Evolutionary conservation across 2,113 vertebrate species (phyloP), one percentile per base, ranked within the genome.

Genomic region (Spermophilus dauricus): DNA sequence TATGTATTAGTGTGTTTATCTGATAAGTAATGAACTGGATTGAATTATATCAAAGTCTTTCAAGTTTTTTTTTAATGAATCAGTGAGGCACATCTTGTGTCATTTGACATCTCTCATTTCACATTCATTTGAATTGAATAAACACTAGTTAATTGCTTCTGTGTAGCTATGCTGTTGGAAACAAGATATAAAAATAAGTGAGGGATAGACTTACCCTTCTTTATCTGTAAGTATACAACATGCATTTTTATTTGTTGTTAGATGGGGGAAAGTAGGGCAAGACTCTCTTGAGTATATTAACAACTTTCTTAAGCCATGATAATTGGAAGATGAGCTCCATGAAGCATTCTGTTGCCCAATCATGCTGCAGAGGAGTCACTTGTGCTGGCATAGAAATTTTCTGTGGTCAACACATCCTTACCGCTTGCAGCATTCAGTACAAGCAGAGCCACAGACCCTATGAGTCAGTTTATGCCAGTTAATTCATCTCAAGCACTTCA

Each of bases 241-340:
- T 82, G 22, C 37, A 86, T 82, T 91, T 86, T 86, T 72, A 67
- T 53, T 65, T 93, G 17, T 63, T 86, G 39, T 94, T 58, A 95
- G 13, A 14, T 91, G 70, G 20, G 20, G 45, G 37, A 77, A 95
- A 89, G 20, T 32, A 70, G 56, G 48, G 34, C 30, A 48, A 73
- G 17, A 56, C 3, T 85, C 22, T 86, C 45, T 16, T 51, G 84
- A 90, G 18, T 67, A 45, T 89, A 84, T 82, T 11, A 81, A 51
- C 39, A 89, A 84, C 2, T 37, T 58, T 63, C 70, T 42, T 4
- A 42, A 42, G 26, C 53, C 20, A 11, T 72, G 28, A 67, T 61
- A 17, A 42, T 5, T 4, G 51, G 37, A n/a, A n/a, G 58, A 28
- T 65, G 42, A 48, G 17, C 32, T 30, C 22, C 8, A 8, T 8